Evolutionary conservation across 2,797 vertebrate genomes (phyloP).

Genomic region (Melanotaenia parkinsoni): DNA sequence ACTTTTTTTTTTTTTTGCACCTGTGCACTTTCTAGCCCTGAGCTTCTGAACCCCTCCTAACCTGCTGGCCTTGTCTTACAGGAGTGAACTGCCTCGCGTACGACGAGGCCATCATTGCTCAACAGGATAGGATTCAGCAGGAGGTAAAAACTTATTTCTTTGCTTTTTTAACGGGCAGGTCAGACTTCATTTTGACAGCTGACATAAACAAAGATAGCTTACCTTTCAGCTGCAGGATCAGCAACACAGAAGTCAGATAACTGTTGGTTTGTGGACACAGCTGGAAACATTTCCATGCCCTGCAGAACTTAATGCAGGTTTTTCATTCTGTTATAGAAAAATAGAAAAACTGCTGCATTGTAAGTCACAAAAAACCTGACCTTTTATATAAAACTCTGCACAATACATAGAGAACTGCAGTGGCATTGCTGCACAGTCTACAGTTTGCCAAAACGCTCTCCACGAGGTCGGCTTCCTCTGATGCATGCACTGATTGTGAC

Average conservation of each 20-base stretch:
- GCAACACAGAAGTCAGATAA: neutral
- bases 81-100: constrained; percentile 93
- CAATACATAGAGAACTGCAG: too few species aligned
- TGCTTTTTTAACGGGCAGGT: neutral
- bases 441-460: too few species aligned
- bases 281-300: neutral
- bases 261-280: too few species aligned
- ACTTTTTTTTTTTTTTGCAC: too few species aligned
- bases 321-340: neutral
- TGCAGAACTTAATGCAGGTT: neutral
- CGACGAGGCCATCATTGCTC: constrained; percentile 95
- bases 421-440: too few species aligned
- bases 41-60: neutral
- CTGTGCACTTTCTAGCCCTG: too few species aligned
- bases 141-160: constrained; percentile 78
- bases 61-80: constrained; percentile 48
- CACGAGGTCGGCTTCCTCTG: neutral
- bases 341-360: too few species aligned
- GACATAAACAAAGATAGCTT: neutral
- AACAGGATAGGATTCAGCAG: constrained; percentile 95
- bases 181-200: neutral
- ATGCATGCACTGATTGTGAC: neutral
- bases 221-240: neutral
- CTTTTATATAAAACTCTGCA: too few species aligned
- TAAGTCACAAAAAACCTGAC: too few species aligned